A percentile compares a stretch with the other conserved stretches of the same genome.
phyloP scores from a whole-genome alignment of 2,113 vertebrate genomes.

The Clarias batrachus region DNA sequence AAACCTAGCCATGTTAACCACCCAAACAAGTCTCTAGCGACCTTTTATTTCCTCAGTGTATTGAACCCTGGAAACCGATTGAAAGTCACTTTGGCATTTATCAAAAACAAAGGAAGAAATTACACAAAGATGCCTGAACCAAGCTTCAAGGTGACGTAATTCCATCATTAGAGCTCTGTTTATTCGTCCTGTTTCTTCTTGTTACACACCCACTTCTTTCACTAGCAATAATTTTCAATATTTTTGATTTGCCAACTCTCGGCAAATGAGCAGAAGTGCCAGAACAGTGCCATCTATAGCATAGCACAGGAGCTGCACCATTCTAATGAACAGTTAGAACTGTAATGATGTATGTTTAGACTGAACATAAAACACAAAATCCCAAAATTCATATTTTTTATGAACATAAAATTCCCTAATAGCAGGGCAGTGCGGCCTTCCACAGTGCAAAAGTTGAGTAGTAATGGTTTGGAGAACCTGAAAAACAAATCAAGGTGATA shows the following conservation, averaged over 20 bases:
- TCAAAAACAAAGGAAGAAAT: conserved; percentile 4
- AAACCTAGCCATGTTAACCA: background rate
- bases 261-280: conserved; percentile 14
- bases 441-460: no score
- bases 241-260: conserved; percentile 24
- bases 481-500: no score
- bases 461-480: no score
- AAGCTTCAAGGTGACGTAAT: background rate
- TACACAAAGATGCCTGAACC: background rate
- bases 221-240: conserved; percentile 18
- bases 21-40: background rate
- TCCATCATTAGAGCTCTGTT: conserved; percentile 27
- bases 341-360: background rate
- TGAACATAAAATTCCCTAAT: background rate
- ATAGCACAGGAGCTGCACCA: conserved; percentile 1
- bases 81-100: background rate
- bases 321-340: background rate
- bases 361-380: background rate
- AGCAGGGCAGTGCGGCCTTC: no score
- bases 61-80: background rate
- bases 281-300: conserved; percentile 50
- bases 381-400: no score
- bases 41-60: background rate
- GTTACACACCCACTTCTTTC: conserved; percentile 34
- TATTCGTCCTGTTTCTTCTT: conserved; percentile 29